Percentiles rank a stretch among this genome's conserved stretches.
Evolutionary conservation across 2,797 vertebrate species (phyloP).

Genomic region (Hapalemur alaotrensis): DNA sequence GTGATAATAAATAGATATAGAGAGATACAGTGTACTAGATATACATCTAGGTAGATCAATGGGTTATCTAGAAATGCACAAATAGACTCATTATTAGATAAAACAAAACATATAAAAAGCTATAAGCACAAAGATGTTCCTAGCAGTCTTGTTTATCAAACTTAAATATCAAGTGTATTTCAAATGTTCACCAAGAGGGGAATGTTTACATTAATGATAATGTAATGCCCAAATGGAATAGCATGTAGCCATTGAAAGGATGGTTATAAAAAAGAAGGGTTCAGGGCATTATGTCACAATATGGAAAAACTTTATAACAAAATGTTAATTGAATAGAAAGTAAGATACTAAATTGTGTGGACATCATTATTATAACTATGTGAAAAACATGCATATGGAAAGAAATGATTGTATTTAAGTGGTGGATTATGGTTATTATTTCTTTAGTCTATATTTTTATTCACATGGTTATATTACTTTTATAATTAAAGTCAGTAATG

Average conservation of each 20-base stretch:
- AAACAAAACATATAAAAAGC: background rate
- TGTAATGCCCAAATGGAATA: background rate
- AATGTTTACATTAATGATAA: background rate
- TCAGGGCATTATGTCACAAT: background rate
- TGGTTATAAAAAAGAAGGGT: background rate
- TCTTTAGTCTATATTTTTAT: background rate
- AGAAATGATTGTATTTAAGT: background rate
- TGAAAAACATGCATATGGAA: background rate
- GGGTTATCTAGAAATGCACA: background rate
- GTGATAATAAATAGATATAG: background rate
- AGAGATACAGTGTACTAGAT: background rate
- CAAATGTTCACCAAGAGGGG: background rate
- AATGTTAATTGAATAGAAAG: background rate
- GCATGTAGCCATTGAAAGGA: background rate
- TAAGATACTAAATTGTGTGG: background rate
- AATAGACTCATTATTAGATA: background rate
- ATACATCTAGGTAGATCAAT: background rate
- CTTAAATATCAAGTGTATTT: background rate
- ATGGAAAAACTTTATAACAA: background rate
- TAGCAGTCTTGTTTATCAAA: background rate
- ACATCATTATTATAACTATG: background rate
- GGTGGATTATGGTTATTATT: background rate
- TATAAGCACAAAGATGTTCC: background rate
- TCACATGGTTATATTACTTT: background rate
- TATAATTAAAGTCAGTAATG: background rate